phyloP scores from a whole-genome alignment of 2,797 vertebrate genomes.

The Molothrus ater region DNA sequence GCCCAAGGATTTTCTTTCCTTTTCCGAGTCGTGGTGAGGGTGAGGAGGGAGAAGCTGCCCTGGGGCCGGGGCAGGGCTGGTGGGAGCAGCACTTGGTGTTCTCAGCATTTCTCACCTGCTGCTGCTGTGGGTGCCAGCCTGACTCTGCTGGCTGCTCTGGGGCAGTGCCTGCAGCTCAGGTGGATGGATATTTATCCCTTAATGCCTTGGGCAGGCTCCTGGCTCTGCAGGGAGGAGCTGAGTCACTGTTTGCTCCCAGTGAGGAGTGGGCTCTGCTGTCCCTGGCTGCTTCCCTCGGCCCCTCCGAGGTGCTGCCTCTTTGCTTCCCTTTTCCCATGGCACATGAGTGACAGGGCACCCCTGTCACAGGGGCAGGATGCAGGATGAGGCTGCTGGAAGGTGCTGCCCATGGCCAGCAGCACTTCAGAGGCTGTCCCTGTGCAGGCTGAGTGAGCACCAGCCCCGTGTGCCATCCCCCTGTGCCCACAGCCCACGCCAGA shows the following conservation, averaged over 20 bases:
- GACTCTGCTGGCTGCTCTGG: background rate
- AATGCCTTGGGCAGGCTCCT: background rate
- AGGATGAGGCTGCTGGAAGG: conserved; percentile 8
- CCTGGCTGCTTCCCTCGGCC: background rate
- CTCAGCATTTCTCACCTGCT: background rate
- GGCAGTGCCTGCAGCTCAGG: conserved; percentile 17
- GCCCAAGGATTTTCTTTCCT: conserved; percentile 36
- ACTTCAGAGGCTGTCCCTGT: conserved; percentile 6
- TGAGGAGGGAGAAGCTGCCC: background rate
- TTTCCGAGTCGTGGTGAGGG: background rate
- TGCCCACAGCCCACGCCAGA: background rate
- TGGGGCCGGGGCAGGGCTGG: background rate
- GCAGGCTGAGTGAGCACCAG: background rate
- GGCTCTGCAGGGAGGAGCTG: conserved; percentile 26
- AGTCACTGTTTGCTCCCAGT: background rate
- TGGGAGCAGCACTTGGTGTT: background rate
- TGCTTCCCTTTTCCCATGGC: background rate
- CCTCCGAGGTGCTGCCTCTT: background rate
- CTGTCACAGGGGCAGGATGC: too few species aligned
- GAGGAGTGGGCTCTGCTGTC: background rate
- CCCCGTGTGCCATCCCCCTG: background rate
- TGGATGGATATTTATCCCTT: conserved; percentile 53
- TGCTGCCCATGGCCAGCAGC: background rate
- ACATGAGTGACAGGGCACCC: background rate
- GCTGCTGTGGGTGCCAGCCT: conserved; percentile 8